Conservation (phyloP, 2,797 vertebrate species). For the Phyllotis vaccarum region DNA sequence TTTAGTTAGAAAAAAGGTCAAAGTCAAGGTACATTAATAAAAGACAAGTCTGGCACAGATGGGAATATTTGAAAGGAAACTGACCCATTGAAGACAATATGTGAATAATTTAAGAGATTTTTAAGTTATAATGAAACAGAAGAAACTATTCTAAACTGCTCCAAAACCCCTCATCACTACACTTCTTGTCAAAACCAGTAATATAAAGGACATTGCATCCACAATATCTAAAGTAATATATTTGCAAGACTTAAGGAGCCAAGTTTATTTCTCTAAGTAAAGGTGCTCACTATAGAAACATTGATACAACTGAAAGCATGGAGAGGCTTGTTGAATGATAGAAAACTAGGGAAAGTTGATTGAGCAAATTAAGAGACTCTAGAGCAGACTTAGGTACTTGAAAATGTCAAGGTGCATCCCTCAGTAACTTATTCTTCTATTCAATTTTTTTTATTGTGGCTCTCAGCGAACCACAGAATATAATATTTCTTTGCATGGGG, state of each 20-base stretch:
- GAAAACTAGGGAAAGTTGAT: not conserved
- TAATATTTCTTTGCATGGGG: not conserved
- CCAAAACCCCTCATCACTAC: not conserved
- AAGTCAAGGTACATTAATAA: constrained; percentile 64
- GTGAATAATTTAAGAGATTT: constrained; percentile 57
- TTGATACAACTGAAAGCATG: not conserved
- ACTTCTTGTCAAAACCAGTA: not conserved
- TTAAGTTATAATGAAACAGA: not conserved
- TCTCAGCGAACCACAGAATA: not conserved
- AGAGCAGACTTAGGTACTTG: not conserved
- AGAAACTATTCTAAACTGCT: constrained; percentile 30
- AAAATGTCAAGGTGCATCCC: not conserved
- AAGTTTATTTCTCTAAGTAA: constrained; percentile 26
- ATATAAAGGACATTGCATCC: not conserved
- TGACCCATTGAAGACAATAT: constrained; percentile 25
- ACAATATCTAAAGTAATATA: not conserved
- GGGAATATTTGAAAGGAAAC: constrained; percentile 61
- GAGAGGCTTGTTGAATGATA: not conserved
- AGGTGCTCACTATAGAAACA: not conserved
- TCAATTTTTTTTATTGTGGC: not conserved
- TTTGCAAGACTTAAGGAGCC: constrained; percentile 24
- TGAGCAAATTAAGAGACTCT: constrained; percentile 1
- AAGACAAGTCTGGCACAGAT: not conserved
- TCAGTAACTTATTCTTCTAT: not conserved
- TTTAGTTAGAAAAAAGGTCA: constrained; percentile 59